Conservation (phyloP, 2,113 vertebrate species). For the Cottus gobio region DNA sequence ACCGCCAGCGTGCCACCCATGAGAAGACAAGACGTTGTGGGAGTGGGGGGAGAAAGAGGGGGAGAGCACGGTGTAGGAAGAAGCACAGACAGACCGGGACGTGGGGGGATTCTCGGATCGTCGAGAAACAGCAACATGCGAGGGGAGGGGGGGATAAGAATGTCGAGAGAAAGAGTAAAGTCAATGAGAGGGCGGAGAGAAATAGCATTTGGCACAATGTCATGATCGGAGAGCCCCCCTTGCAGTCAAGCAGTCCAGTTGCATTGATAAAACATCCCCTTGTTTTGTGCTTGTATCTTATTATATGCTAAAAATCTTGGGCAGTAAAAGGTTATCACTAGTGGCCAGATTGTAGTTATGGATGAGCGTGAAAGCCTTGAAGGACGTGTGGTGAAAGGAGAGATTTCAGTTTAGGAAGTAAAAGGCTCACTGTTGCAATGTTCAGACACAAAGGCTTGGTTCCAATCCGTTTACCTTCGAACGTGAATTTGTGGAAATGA, state of each 20-base stretch:
- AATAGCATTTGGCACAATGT: slow-evolving; percentile 75
- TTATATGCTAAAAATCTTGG: slow-evolving; percentile 73
- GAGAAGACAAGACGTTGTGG: slow-evolving; percentile 77
- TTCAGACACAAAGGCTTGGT: slow-evolving; percentile 59
- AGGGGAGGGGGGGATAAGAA: slow-evolving; percentile 52
- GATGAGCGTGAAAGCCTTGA: slow-evolving; percentile 57
- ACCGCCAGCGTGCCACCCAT: slow-evolving; percentile 76
- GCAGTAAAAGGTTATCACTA: slow-evolving; percentile 72
- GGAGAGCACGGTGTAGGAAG: slow-evolving; percentile 71
- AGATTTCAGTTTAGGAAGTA: slow-evolving; percentile 52
- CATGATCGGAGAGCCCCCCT: slow-evolving; percentile 67
- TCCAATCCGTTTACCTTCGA: slow-evolving; percentile 44
- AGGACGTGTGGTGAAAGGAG: slow-evolving; percentile 61
- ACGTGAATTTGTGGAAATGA: slow-evolving; percentile 47
- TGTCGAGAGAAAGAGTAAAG: slow-evolving; percentile 78
- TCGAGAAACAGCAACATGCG: slow-evolving; percentile 63
- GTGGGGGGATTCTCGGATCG: slow-evolving; percentile 46
- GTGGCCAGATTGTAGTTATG: slow-evolving; percentile 72
- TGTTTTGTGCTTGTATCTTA: slow-evolving; percentile 82
- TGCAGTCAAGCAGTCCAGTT: slow-evolving; percentile 75
- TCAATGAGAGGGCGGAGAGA: slow-evolving; percentile 71
- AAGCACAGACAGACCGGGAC: slow-evolving; percentile 62
- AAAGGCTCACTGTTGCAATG: slow-evolving; percentile 54
- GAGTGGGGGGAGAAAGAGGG: slow-evolving; percentile 78
- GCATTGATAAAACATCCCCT: slow-evolving; percentile 78